A percentile compares a stretch with the other conserved stretches of the same genome.
Conservation (phyloP, 2,888 invertebrate genomes). For the Drosophila tripunctata region DNA sequence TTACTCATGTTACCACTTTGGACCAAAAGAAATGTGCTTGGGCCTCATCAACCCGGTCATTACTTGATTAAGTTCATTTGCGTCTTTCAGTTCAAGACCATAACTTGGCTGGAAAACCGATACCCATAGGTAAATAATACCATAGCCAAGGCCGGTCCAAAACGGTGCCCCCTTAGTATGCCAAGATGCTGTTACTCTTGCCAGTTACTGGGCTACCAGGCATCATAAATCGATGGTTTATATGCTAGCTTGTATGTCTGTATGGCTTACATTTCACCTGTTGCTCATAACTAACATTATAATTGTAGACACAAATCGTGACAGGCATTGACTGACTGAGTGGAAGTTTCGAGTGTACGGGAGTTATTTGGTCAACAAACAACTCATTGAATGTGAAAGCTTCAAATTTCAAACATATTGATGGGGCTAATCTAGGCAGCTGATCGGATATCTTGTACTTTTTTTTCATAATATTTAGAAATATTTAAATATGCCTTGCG, state of each 20-base stretch:
- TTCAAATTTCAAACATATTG: constrained; percentile 41
- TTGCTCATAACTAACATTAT: constrained; percentile 58
- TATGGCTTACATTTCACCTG: constrained; percentile 69
- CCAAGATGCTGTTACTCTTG: constrained; percentile 55
- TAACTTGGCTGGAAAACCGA: constrained; percentile 44
- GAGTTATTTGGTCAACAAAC: constrained; percentile 45
- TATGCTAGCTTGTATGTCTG: constrained; percentile 10
- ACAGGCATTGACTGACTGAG: constrained; percentile 30
- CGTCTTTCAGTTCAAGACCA: constrained; percentile 42
- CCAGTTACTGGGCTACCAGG: constrained; percentile 40
- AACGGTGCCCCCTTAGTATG: constrained; percentile 32
- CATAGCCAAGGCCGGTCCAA: constrained; percentile 14
- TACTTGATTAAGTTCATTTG: constrained; percentile 77
- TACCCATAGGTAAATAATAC: constrained; percentile 52
- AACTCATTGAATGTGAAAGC: constrained; percentile 3
- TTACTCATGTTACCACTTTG: constrained; percentile 66
- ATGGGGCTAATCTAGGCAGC: neutral
- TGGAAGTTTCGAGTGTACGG: constrained; percentile 33
- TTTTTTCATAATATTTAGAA: neutral
- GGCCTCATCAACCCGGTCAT: constrained; percentile 71
- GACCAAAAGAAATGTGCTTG: constrained; percentile 60
- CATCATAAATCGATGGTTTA: constrained; percentile 52
- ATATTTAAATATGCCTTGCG: constrained; percentile 8
- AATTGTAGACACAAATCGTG: constrained; percentile 48
- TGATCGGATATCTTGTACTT: neutral